Evolutionary conservation across 1,140 invertebrate species (phyloP), one percentile per base, ranked within the genome.

Genomic region (Atta colombica): DNA sequence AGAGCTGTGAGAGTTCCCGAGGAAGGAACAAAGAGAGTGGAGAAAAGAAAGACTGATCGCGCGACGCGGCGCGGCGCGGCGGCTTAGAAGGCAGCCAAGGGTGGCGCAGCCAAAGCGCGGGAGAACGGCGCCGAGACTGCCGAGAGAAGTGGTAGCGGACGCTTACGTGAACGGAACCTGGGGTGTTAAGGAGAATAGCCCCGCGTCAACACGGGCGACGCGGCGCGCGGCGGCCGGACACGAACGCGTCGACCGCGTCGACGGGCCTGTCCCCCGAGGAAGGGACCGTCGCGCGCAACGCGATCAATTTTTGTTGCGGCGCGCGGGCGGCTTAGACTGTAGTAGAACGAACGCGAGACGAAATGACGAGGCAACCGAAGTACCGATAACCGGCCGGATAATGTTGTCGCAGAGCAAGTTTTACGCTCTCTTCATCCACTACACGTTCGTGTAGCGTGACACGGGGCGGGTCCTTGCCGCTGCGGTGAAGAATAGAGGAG

Each of bases 361-460:
- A 90, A 89, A 91, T 90, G 90, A 87, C 85, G 89, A 86, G 69
- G 60, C 72, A 71, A 58, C 60, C 75, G 81, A 75, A 69, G 49
- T 65, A 87, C 91, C 90, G 92, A 91, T 92, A 88, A 92, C 87
- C 69, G 89, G 86, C 90, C 72, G 84, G 86, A 93, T 89, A 87
- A 95, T 95, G 94, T 92, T 94, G 90, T 93, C 94, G 91, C 94
- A 94, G 91, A 94, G 93, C 91, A 93, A 93, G 89, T 94, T 94
- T 91, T 94, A 94, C 91, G 93, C 93, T 88, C 93, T 94, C 80
- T 94, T 94, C 88, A 94, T 94, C 86, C 94, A 93, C 92, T 94
- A 94, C 92, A 94, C 94, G 18, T 94, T 94, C 77, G 93, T 94
- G 90, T 94, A 94, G 94, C 89, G 89, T 90, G 90, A 90, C 82